Base-by-base conservation (phyloP, 1,140 invertebrate species). In the Neotoxoptera formosana region DNA sequence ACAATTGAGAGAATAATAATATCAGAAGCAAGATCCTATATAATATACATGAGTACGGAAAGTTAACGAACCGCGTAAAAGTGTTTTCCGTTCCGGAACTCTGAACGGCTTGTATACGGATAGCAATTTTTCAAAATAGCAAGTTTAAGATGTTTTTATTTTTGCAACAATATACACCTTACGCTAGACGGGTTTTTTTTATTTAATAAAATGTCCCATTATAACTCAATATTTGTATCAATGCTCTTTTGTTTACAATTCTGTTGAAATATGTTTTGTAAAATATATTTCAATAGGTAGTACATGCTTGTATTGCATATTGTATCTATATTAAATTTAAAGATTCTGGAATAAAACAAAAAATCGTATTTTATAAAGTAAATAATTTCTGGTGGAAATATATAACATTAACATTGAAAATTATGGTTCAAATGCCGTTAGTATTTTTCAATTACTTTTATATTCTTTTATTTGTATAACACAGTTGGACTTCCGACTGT, bases 21-120 rank as follows among this genome's bases (percentile, higher is more conserved):
- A 84, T 41, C 41, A 84, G 21, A 84, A n/a, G 11, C 45, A 20
- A 47, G 45, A 87, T 87, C 21, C 41, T 84, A 25, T 34, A 81
- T 36, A 45, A 81, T 36, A 45, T 25, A 30, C 45, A 87, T n/a
- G 2, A 17, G 1, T 36, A 41, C 8, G 53, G 20, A 30, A 60
- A 90, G 56, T 90, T 60, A 90, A 90, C 89, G 89, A 90, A 36
- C 89, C 89, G 89, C 6, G 53, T 60, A 47, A 90, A 90, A 90
- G 89, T n/a, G 51, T 60, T 90, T 90, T 45, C 14, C 53, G 53
- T 90, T 90, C 89, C 89, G 34, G 51, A 90, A 90, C 53, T 41
- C 51, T 41, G 36, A 53, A 17, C 23, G 11, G 17, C 86, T 7
- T n/a, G n/a, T 47, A n/a, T 20, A 20, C 86, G 30, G 47, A n/a